Conservation (phyloP, 35 echinoderm and acorn worm genomes). For the Anneissia japonica region DNA sequence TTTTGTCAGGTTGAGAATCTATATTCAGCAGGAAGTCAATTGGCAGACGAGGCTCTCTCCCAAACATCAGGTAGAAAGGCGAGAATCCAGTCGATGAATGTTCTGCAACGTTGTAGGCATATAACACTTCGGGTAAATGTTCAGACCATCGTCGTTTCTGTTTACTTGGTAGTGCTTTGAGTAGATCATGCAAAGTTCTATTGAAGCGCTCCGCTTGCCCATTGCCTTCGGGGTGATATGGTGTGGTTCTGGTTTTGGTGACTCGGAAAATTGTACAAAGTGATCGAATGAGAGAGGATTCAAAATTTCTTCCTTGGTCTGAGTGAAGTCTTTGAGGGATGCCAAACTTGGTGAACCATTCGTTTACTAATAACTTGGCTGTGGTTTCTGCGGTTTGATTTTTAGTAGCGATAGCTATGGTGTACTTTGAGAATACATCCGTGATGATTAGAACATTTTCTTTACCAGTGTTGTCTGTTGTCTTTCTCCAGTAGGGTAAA, state of each 20-base stretch:
- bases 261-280: slow-evolving; percentile 10
- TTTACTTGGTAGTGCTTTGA: neutral
- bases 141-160: slow-evolving; percentile 35
- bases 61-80: slow-evolving; percentile 49
- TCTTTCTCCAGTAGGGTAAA: slow-evolving; percentile 11
- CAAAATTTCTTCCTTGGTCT: slow-evolving; percentile 65
- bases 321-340: slow-evolving; percentile 49
- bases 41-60: slow-evolving; percentile 12
- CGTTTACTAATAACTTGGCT: slow-evolving; percentile 24
- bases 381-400: slow-evolving; percentile 51
- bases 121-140: slow-evolving; percentile 9
- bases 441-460: slow-evolving; percentile 1
- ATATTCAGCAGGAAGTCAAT: slow-evolving; percentile 13
- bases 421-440: slow-evolving; percentile 4
- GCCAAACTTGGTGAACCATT: slow-evolving; percentile 55
- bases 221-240: slow-evolving; percentile 12
- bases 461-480: neutral
- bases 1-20: neutral
- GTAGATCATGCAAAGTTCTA: slow-evolving; percentile 14
- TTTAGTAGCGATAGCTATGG: neutral
- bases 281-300: neutral
- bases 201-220: slow-evolving; percentile 23
- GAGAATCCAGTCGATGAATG: slow-evolving; percentile 16
- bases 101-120: slow-evolving; percentile 30
- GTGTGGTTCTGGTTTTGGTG: slow-evolving; percentile 17